Evolutionary conservation across 2,797 vertebrate species (phyloP).

Genomic region (Coluber constrictor): DNA sequence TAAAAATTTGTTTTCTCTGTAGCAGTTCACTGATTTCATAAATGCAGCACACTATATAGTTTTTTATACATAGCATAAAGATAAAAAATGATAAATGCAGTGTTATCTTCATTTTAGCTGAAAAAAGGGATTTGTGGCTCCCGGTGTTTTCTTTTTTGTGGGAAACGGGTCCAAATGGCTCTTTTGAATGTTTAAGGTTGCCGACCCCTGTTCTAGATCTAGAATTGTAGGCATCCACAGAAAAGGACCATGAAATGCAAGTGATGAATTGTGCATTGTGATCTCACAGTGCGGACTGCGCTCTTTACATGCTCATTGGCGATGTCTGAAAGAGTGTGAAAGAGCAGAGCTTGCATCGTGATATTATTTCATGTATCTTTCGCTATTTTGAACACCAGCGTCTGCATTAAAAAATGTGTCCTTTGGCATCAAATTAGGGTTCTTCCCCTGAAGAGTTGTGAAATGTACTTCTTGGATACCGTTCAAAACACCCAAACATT

Average conservation of each 20-base stretch:
- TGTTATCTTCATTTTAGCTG: too few relatives aligned
- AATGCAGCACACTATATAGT: too few relatives aligned
- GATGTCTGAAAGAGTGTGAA: background rate
- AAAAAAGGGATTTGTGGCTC: too few relatives aligned
- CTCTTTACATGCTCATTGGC: background rate
- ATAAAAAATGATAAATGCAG: too few relatives aligned
- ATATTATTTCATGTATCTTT: background rate
- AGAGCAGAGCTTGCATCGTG: background rate
- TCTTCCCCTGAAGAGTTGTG: background rate
- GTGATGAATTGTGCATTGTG: background rate
- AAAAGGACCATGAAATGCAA: background rate
- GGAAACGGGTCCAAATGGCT: too few relatives aligned
- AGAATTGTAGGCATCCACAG: background rate
- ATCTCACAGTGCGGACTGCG: background rate
- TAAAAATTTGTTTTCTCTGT: too few relatives aligned
- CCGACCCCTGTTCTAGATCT: too few relatives aligned
- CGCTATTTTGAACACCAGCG: background rate
- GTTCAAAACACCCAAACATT: background rate
- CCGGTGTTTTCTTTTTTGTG: too few relatives aligned
- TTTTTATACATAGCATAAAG: too few relatives aligned
- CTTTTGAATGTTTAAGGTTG: too few relatives aligned
- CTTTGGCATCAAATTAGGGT: background rate
- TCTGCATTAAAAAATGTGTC: background rate
- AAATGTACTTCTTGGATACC: background rate
- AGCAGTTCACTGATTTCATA: too few relatives aligned